phyloP scores from a whole-genome alignment of 2,797 vertebrate genomes.

The Podargus strigoides region DNA sequence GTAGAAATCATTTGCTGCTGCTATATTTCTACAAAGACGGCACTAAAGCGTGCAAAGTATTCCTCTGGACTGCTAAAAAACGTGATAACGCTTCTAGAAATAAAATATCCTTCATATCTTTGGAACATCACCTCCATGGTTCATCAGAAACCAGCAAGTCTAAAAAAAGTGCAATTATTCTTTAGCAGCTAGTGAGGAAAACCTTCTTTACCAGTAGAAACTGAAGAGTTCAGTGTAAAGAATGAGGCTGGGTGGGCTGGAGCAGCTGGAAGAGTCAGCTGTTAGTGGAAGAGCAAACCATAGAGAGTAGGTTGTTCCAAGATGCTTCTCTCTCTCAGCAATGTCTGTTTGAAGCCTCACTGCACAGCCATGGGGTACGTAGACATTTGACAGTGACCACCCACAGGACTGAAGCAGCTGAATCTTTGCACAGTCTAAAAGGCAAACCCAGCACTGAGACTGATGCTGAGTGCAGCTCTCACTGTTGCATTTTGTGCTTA shows the following conservation, averaged over 20 bases:
- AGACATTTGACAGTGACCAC: neutral
- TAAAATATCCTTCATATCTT: neutral
- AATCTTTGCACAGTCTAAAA: neutral
- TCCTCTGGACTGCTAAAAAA: neutral
- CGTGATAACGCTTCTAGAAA: neutral
- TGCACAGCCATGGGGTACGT: fast-evolving
- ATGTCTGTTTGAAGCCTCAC: neutral
- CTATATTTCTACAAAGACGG: neutral
- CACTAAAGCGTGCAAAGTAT: neutral
- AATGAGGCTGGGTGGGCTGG: neutral
- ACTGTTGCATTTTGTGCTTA: neutral
- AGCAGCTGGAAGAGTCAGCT: neutral
- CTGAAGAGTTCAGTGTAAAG: neutral
- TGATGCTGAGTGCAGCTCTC: neutral
- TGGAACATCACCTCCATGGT: neutral
- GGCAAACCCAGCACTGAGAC: neutral
- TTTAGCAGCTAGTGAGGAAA: neutral
- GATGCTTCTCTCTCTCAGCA: neutral
- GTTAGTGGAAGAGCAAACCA: neutral
- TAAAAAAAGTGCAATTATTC: neutral
- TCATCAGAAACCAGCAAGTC: neutral
- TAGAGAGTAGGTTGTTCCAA: neutral
- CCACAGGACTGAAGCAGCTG: neutral
- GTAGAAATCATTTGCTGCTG: neutral
- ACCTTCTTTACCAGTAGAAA: neutral